Evolutionary conservation across 2,113 vertebrate genomes (phyloP), one percentile per base, ranked within the genome.

Genomic region (Eulemur macaco): DNA sequence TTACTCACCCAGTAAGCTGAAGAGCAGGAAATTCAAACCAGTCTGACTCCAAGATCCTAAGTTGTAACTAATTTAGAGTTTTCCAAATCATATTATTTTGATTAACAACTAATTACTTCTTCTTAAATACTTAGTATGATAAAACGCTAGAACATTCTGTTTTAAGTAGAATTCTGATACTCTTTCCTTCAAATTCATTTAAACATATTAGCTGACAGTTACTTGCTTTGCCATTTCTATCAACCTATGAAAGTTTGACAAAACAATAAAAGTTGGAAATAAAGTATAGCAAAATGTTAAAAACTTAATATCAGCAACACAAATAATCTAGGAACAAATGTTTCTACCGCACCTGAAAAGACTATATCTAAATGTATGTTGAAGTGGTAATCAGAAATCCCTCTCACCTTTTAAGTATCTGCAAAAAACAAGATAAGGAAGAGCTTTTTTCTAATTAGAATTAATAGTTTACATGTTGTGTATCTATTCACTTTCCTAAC

Each of bases 11-110:
- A 50, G 0, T 56, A 88, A 76, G 39, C 3, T 68, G 37, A 13
- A 78, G 52, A 50, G 10, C 18, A 92, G 4, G n/a, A 74, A 92
- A 94, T 80, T 91, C 54, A 89, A 87, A 78, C 1, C 25, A 76
- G 13, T 84, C 50, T 85, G 52, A 77, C 52, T 56, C 58, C 17
- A 63, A 14, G 60, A 86, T 50, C 21, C 85, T 76, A 37, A 85
- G 25, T 84, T 82, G 60, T 86, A 89, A 89, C 34, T 80, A 82
- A 94, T 85, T 81, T 82, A 82, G 20, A 94, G 64, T 81, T 96
- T 88, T 89, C 47, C 21, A 92, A 95, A 85, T 94, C 42, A 76
- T 50, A 60, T 64, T 54, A 86, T 63, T 97, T 81, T 68, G 31
- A 93, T 56, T 76, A 92, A 85, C 17, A 74, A 85, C 34, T 45